A percentile compares a stretch with the other conserved stretches of the same genome.
Evolutionary conservation across 2,797 vertebrate species (phyloP).

Genomic region (Eutrigla gurnardus): DNA sequence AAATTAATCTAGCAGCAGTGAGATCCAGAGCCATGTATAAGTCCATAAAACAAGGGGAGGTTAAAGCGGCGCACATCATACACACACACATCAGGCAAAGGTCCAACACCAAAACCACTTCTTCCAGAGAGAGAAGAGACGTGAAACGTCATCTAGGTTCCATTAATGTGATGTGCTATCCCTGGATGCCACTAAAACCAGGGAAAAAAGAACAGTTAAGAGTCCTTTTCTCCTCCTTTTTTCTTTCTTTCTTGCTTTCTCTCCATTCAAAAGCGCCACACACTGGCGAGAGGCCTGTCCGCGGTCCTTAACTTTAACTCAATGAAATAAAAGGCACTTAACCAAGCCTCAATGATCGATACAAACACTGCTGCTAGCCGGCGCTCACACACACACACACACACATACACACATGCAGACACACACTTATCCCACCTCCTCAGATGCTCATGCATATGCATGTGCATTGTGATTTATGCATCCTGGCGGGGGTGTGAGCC

Average conservation of each 20-base stretch:
- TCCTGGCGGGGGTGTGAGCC: constrained; percentile 77
- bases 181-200: constrained; percentile 74
- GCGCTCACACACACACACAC: constrained; percentile 39
- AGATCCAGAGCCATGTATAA: constrained; percentile 79
- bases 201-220: constrained; percentile 60
- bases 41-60: constrained; percentile 85
- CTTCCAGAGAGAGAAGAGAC: constrained; percentile 68
- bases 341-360: constrained; percentile 84
- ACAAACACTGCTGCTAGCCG: constrained; percentile 64
- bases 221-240: constrained; percentile 63
- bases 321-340: constrained; percentile 87
- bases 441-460: constrained; percentile 87
- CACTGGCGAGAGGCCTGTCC: constrained; percentile 68
- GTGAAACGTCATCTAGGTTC: constrained; percentile 74
- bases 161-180: constrained; percentile 77
- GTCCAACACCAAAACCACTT: constrained; percentile 78
- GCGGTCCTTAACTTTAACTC: constrained; percentile 81
- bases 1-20: constrained; percentile 84
- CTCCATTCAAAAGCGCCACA: constrained; percentile 67
- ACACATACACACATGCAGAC: constrained; percentile 29
- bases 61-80: constrained; percentile 79
- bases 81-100: constrained; percentile 76
- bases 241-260: constrained; percentile 54
- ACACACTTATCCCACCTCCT: constrained; percentile 76
- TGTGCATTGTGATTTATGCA: constrained; percentile 83